Evolutionary conservation across 2,888 invertebrate genomes (phyloP).

Genomic region (Drosophila mercatorum): DNA sequence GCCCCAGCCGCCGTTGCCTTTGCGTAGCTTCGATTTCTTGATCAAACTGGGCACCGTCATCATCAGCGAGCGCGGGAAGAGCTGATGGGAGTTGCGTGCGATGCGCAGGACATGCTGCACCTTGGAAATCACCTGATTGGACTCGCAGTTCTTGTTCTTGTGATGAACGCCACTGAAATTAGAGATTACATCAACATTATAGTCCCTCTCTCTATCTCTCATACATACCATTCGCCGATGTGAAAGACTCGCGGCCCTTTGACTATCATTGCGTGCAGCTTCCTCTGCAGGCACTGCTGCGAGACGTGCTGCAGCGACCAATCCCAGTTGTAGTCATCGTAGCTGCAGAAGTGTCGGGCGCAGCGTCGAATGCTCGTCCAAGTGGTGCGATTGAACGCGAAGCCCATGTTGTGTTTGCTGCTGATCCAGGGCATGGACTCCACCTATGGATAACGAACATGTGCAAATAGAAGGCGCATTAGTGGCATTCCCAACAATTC

Average conservation of each 20-base stretch:
- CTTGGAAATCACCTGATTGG: conserved; percentile 92
- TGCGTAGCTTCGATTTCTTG: conserved; percentile 90
- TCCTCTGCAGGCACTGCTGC: conserved; percentile 91
- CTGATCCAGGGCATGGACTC: conserved; percentile 98
- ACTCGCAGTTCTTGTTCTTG: conserved; percentile 95
- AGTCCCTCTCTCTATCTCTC: no score
- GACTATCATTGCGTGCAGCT: conserved; percentile 94
- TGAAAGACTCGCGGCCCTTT: conserved; percentile 98
- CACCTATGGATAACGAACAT: conserved; percentile 86
- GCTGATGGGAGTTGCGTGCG: conserved; percentile 87
- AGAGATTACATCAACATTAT: neutral
- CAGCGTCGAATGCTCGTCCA: conserved; percentile 94
- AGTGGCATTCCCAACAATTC: neutral
- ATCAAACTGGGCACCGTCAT: conserved; percentile 88
- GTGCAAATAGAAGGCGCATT: neutral
- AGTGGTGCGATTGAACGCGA: conserved; percentile 95
- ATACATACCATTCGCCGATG: conserved; percentile 97
- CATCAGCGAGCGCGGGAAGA: conserved; percentile 90
- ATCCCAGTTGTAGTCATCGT: conserved; percentile 99
- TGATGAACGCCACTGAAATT: conserved; percentile 95
- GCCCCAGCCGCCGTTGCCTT: conserved; percentile 99
- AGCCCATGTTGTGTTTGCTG: conserved; percentile 99
- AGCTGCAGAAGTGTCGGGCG: conserved; percentile 94
- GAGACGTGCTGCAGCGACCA: conserved; percentile 97
- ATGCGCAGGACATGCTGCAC: conserved; percentile 91